These are phyloP conservation scores for Mystacides longicornis DNA, from an alignment of 2,888 invertebrate genomes.

Conservation along the genomic window DNA sequence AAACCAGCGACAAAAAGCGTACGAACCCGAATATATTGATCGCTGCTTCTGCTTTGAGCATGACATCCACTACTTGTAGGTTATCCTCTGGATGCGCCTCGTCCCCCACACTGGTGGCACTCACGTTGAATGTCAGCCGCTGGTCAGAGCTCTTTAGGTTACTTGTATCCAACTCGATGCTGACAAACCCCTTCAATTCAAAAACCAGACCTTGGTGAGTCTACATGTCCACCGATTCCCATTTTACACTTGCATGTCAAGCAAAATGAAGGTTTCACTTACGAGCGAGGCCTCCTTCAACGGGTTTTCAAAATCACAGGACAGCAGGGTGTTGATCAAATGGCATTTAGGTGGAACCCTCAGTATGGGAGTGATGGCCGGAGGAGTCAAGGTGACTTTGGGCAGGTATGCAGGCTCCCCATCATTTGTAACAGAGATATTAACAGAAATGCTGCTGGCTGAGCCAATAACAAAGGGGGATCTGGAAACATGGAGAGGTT, in stretches of 20 bases:
- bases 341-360: constrained; percentile 28
- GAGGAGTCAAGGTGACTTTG: constrained; percentile 28
- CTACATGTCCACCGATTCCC: neutral
- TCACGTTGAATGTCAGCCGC: constrained; percentile 27
- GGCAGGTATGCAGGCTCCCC: constrained; percentile 35
- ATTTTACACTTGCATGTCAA: neutral
- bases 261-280: neutral
- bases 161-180: constrained; percentile 28
- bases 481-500: constrained; percentile 27
- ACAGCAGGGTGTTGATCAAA: constrained; percentile 19
- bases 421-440: constrained; percentile 31
- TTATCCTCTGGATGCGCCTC: constrained; percentile 28
- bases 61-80: constrained; percentile 23
- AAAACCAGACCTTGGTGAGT: neutral
- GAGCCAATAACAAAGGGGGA: constrained; percentile 31
- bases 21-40: constrained; percentile 29
- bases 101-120: constrained; percentile 28
- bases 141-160: constrained; percentile 14
- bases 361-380: constrained; percentile 26
- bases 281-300: constrained; percentile 6
- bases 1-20: neutral
- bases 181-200: constrained; percentile 19
- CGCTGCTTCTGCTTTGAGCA: constrained; percentile 26
- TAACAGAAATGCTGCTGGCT: constrained; percentile 28
- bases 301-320: constrained; percentile 29